phyloP scores from a whole-genome alignment of 1,140 invertebrate genomes.

The Gryon sp. region DNA sequence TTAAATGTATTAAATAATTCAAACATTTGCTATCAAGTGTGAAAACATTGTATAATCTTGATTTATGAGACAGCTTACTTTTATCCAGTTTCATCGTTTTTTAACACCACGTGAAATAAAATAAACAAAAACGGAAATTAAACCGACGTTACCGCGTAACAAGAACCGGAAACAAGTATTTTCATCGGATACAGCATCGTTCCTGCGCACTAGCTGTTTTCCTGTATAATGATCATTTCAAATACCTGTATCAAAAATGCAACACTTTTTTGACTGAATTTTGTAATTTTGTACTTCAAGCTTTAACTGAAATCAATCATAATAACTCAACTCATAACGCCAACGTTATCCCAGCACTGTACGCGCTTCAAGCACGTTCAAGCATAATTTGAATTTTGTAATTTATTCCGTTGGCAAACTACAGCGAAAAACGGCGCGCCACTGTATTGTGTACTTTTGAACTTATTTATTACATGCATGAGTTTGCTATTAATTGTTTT shows the following conservation, averaged over 20 bases:
- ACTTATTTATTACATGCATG: too few species aligned
- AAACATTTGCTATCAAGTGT: not conserved
- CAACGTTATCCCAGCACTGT: not conserved
- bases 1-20: too few species aligned
- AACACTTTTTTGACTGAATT: too few species aligned
- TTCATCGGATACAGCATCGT: not conserved
- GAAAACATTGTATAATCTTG: conserved; percentile 11
- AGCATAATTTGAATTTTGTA: conserved; percentile 15
- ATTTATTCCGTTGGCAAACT: conserved; percentile 30
- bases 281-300: too few species aligned
- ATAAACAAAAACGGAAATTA: conserved; percentile 8
- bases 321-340: too few species aligned
- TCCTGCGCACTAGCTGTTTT: too few species aligned
- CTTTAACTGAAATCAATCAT: too few species aligned
- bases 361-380: conserved; percentile 16
- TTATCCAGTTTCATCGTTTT: conserved; percentile 4
- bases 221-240: conserved; percentile 28
- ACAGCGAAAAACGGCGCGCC: not conserved
- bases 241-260: conserved; percentile 22
- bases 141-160: not conserved
- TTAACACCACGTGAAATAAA: not conserved
- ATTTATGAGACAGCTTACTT: conserved; percentile 5
- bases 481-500: too few species aligned
- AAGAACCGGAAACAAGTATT: not conserved
- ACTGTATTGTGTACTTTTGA: conserved; percentile 12